Evolutionary conservation across 2,888 invertebrate genomes (phyloP).

Genomic region (Dicycla oo): DNA sequence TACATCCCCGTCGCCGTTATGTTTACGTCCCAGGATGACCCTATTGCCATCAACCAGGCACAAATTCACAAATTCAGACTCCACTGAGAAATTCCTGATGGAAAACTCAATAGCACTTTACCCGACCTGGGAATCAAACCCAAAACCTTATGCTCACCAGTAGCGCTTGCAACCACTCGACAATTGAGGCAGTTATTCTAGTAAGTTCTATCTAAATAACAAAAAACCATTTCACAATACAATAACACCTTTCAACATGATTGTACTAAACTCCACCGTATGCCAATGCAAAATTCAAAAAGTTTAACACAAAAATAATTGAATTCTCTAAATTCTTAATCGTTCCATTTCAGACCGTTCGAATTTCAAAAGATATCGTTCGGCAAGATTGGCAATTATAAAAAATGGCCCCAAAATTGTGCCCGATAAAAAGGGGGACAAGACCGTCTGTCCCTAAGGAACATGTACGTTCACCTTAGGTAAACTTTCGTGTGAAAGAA

Average conservation of each 20-base stretch:
- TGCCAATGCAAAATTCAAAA: constrained; percentile 7
- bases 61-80: no score
- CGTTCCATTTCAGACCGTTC: constrained; percentile 56
- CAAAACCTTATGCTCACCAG: no score
- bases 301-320: constrained; percentile 69
- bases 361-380: constrained; percentile 66
- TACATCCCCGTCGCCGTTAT: no score
- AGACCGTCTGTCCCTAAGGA: constrained; percentile 57
- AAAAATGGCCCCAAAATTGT: constrained; percentile 76
- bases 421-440: constrained; percentile 69
- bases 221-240: background rate
- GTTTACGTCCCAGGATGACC: no score
- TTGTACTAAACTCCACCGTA: background rate
- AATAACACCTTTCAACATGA: background rate
- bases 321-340: constrained; percentile 73
- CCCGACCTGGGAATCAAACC: no score
- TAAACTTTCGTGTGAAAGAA: constrained; percentile 43
- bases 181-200: background rate
- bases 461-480: constrained; percentile 59
- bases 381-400: constrained; percentile 83
- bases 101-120: no score
- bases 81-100: no score
- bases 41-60: no score
- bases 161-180: no score
- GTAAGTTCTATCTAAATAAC: background rate